Evolutionary conservation across 2,888 invertebrate genomes (phyloP).

Genomic region (Lasioglossum villosulum): DNA sequence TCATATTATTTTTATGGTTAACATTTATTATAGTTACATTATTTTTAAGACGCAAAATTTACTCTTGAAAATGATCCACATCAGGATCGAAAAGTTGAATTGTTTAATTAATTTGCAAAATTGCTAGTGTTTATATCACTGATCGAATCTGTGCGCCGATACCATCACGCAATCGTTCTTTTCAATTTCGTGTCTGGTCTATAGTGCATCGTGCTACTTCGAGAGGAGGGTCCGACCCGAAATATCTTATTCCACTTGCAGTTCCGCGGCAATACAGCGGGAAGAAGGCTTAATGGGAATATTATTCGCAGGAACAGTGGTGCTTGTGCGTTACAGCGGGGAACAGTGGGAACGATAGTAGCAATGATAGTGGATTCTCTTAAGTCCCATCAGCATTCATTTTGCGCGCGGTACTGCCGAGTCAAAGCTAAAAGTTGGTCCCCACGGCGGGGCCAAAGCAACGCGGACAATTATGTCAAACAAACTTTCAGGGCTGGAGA

Average conservation of each 20-base stretch:
- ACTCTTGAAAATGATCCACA: too few species aligned
- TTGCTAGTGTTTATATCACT: too few species aligned
- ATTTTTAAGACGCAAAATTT: too few species aligned
- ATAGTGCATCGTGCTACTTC: neutral
- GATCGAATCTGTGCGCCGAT: too few species aligned
- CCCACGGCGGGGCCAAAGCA: neutral
- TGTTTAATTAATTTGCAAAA: too few species aligned
- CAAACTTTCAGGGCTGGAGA: neutral
- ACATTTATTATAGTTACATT: too few species aligned
- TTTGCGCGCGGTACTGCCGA: neutral
- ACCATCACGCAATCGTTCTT: too few species aligned
- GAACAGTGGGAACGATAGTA: neutral
- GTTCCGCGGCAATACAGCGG: neutral
- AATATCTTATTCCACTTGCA: neutral
- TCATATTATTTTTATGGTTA: too few species aligned
- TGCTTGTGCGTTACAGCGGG: neutral
- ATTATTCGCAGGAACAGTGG: neutral
- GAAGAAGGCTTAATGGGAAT: neutral
- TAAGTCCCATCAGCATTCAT: conserved; percentile 13
- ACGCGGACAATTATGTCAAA: conserved; percentile 32
- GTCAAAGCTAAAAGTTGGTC: neutral
- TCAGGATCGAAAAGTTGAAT: too few species aligned
- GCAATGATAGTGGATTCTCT: neutral
- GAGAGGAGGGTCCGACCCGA: neutral
- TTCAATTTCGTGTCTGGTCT: neutral